These are phyloP conservation scores for Neria commutata DNA, from an alignment of 2,888 invertebrate species.

Conservation along the genomic window DNA sequence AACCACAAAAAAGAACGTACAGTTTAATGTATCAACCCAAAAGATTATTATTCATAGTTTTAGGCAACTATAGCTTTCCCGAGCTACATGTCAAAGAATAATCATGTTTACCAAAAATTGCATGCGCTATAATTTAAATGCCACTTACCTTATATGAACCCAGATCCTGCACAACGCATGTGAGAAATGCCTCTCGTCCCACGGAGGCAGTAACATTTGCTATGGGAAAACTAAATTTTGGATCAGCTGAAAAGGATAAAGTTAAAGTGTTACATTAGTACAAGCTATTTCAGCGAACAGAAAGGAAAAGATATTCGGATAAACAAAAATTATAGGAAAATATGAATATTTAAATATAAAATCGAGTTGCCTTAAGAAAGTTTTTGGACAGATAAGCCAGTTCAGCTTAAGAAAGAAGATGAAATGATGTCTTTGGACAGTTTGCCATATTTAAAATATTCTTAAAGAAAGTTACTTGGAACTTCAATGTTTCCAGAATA, in stretches of 20 bases:
- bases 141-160: slow-evolving; percentile 70
- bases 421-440: too few species aligned
- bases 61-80: too few species aligned
- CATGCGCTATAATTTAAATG: slow-evolving; percentile 8
- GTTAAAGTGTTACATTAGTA: neutral
- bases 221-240: slow-evolving; percentile 71
- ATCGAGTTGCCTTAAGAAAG: neutral
- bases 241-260: slow-evolving; percentile 65
- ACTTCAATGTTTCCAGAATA: too few species aligned
- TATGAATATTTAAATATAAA: neutral
- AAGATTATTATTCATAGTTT: too few species aligned
- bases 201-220: slow-evolving; percentile 73
- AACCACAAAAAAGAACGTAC: too few species aligned
- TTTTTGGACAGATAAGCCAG: too few species aligned
- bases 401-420: too few species aligned
- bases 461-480: too few species aligned
- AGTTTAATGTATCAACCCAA: too few species aligned
- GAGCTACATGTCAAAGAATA: neutral
- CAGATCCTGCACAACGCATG: slow-evolving; percentile 72
- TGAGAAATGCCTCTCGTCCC: slow-evolving; percentile 71
- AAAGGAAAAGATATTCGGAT: slow-evolving; percentile 10
- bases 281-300: neutral
- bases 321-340: neutral
- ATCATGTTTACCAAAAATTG: neutral
- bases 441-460: too few species aligned